A percentile compares a stretch with the other conserved stretches of the same genome.
phyloP scores from a whole-genome alignment of 2,797 vertebrate genomes.

The Eupleurogrammus muticus region DNA sequence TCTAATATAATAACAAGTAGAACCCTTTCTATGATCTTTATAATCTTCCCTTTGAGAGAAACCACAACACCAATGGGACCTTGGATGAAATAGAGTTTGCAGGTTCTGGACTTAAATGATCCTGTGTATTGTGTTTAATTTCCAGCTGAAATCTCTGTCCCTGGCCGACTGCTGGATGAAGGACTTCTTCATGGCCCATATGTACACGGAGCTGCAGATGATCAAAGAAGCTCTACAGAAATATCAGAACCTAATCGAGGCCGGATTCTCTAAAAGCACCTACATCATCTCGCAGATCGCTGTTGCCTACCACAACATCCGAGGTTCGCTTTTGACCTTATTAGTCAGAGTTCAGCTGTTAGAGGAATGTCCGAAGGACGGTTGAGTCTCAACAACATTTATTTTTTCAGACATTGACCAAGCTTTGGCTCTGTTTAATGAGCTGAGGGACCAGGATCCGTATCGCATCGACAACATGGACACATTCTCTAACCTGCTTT shows the following conservation, averaged over 20 bases:
- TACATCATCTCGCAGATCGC: constrained; percentile 99
- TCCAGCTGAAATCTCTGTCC: constrained; percentile 95
- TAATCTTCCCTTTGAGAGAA: too few relatives aligned
- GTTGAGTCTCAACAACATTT: constrained; percentile 8
- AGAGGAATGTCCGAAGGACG: not conserved
- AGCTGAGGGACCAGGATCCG: constrained; percentile 95
- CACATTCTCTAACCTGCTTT: constrained; percentile 97
- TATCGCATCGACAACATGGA: constrained; percentile 99
- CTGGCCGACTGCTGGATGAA: constrained; percentile 98
- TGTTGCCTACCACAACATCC: constrained; percentile 98
- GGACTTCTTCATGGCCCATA: constrained; percentile 99
- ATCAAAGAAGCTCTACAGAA: constrained; percentile 98
- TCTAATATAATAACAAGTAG: too few relatives aligned
- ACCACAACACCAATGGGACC: too few relatives aligned
- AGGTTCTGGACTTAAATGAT: not conserved
- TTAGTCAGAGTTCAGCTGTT: not conserved
- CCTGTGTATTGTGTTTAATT: not conserved
- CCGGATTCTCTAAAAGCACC: constrained; percentile 97
- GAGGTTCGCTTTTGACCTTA: constrained; percentile 83
- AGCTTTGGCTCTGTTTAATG: constrained; percentile 96
- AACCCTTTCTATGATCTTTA: too few relatives aligned
- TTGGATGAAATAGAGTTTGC: too few relatives aligned
- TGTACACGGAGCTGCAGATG: constrained; percentile 98
- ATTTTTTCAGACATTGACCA: constrained; percentile 94
- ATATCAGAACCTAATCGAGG: constrained; percentile 96